Evolutionary conservation across 2,888 invertebrate species (phyloP).

Genomic region (Stegophylla sp.): DNA sequence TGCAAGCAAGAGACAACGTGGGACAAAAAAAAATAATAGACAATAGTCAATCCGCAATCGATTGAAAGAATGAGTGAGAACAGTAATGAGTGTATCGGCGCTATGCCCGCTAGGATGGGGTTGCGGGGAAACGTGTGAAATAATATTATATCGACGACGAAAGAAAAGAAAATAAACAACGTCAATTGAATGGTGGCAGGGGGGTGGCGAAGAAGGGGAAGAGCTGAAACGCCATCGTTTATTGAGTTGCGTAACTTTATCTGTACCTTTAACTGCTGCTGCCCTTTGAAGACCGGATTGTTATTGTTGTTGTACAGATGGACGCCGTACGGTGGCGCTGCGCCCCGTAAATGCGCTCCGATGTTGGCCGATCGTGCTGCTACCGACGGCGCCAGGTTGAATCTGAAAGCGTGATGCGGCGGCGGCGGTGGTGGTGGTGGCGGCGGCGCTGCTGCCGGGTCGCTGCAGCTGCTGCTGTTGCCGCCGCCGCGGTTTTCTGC

Average conservation of each 20-base stretch:
- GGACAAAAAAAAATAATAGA: too few relatives aligned
- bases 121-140: too few relatives aligned
- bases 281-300: slow-evolving; percentile 49
- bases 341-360: neutral
- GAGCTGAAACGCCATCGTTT: neutral
- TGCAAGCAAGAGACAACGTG: too few relatives aligned
- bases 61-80: too few relatives aligned
- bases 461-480: neutral
- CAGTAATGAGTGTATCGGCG: too few relatives aligned
- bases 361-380: neutral
- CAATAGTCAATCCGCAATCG: too few relatives aligned
- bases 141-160: too few relatives aligned
- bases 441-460: neutral
- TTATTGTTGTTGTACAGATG: slow-evolving; percentile 48
- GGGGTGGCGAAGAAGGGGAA: neutral
- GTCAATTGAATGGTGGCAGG: too few relatives aligned
- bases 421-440: neutral
- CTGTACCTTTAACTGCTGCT: slow-evolving; percentile 31
- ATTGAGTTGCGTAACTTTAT: neutral
- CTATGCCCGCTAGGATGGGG: too few relatives aligned
- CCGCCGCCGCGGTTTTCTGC: neutral
- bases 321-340: slow-evolving; percentile 40
- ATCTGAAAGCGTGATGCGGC: neutral
- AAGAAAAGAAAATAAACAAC: neutral
- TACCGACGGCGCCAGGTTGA: neutral